These are phyloP conservation scores for Cepaea hortensis DNA, from an alignment of 2,888 invertebrate species.

Conservation along the genomic window DNA sequence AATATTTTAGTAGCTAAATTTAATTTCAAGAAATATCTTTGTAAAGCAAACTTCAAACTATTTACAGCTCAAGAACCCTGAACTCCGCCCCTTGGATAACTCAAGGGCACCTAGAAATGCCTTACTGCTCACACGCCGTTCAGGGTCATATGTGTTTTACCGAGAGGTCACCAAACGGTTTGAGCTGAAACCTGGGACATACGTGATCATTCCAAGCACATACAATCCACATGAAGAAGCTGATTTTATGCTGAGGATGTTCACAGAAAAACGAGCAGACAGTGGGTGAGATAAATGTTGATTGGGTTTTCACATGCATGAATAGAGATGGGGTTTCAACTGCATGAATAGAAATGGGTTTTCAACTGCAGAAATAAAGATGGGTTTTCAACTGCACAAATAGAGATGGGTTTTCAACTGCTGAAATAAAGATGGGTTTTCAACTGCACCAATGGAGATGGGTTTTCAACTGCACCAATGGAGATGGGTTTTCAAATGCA, in stretches of 20 bases:
- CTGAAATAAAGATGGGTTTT: neutral
- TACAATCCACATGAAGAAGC: constrained; percentile 96
- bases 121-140: constrained; percentile 56
- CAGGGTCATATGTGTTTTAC: constrained; percentile 79
- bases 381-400: neutral
- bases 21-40: neutral
- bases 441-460: neutral
- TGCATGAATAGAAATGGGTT: no score
- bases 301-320: constrained; percentile 15
- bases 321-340: no score
- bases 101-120: constrained; percentile 61
- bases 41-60: neutral
- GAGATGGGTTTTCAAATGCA: no score
- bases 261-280: constrained; percentile 84
- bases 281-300: constrained; percentile 63
- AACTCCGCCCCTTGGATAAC: constrained; percentile 61
- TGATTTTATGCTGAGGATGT: constrained; percentile 94
- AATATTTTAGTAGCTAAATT: no score
- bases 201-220: constrained; percentile 96
- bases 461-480: no score
- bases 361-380: neutral
- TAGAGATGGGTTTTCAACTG: neutral
- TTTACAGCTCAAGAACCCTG: constrained; percentile 58
- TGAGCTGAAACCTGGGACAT: constrained; percentile 92
- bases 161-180: constrained; percentile 93